Percentiles rank a stretch among this genome's conserved stretches.
These are phyloP conservation scores for Cecropterus lyciades DNA, from an alignment of 1,140 invertebrate species.

Conservation along the genomic window DNA sequence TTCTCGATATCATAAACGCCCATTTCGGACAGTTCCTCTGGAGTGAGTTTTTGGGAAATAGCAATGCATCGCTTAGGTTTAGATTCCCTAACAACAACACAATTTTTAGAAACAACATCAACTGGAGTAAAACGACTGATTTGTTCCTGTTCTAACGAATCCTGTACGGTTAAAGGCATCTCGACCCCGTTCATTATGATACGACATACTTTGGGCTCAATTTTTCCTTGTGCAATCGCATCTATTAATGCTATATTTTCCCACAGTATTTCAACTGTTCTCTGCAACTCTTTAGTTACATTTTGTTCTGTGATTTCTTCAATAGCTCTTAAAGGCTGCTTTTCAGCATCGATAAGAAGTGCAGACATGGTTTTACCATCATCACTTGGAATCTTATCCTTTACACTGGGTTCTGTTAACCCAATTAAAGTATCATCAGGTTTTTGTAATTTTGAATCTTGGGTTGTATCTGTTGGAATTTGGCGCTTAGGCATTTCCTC, in stretches of 20 bases:
- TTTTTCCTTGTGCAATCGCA: slow-evolving; percentile 89
- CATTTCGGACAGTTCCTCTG: slow-evolving; percentile 87
- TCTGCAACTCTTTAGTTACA: slow-evolving; percentile 61
- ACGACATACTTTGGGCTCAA: slow-evolving; percentile 90
- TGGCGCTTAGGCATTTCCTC: slow-evolving; percentile 14
- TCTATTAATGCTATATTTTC: slow-evolving; percentile 86
- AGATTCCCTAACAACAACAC: slow-evolving; percentile 66
- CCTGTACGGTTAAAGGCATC: slow-evolving; percentile 86
- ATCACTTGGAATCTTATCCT: slow-evolving; percentile 13
- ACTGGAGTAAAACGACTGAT: slow-evolving; percentile 88
- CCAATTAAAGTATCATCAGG: neutral
- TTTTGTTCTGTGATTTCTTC: slow-evolving; percentile 79
- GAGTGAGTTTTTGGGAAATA: slow-evolving; percentile 85
- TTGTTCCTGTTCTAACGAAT: slow-evolving; percentile 86
- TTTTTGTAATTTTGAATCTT: neutral
- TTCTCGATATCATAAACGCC: slow-evolving; percentile 91
- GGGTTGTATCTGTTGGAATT: slow-evolving; percentile 32
- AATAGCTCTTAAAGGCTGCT: slow-evolving; percentile 75
- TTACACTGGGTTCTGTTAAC: neutral
- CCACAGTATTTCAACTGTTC: slow-evolving; percentile 56
- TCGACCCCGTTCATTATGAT: slow-evolving; percentile 85
- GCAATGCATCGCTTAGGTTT: slow-evolving; percentile 70
- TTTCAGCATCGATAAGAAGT: slow-evolving; percentile 71
- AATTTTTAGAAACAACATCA: slow-evolving; percentile 83
- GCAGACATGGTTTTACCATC: slow-evolving; percentile 67